Evolutionary conservation across 2,797 vertebrate genomes (phyloP), one percentile per base, ranked within the genome.

Genomic region (Thaleichthys pacificus): DNA sequence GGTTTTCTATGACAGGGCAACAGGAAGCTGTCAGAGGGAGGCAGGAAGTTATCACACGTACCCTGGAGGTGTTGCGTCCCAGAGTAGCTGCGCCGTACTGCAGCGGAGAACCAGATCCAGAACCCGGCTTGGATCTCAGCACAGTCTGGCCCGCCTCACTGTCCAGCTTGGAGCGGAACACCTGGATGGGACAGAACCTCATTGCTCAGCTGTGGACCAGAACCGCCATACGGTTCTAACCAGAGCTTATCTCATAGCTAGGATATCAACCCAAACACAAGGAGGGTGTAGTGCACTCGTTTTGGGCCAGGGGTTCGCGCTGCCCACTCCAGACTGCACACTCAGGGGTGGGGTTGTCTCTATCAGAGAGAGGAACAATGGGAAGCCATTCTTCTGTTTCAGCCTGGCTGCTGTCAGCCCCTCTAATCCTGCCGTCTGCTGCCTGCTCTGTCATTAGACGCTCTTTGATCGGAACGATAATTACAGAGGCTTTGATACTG

Each of bases 81-180:
- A 97, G 91, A 1, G 95, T 82, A 0, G 96, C 92, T 0, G 95
- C 83, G 14, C 93, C 93, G 64, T 95, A 94, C 82, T 95, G 95
- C 0, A 94, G 93, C 24, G 95, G 94, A 0, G 94, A 94, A 0
- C 92, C 91, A 0, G 94, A 93, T 0, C 92, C 91, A 0, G 94
- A 93, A 0, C 92, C 90, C 0, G 90, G 91, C 82, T 91, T 94
- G 8, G 92, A 85, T 62, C 87, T 89, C 32, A 91, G 83, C 5
- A 88, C 68, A 0, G 91, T 82, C 47, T 91, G 84, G 38, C 91
- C 85, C 0, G 87, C 72, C 19, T 95, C 91, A 0, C 91, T 89
- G 71, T 97, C 97, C 51, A 93, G 81, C 83, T 96, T 96, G 61
- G 96, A 96, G 79, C 95, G 95, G 69, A 94, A 98, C 70, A 98